Evolutionary conservation across 2,888 invertebrate genomes (phyloP), one percentile per base, ranked within the genome.

Genomic region (Papilio demoleus): DNA sequence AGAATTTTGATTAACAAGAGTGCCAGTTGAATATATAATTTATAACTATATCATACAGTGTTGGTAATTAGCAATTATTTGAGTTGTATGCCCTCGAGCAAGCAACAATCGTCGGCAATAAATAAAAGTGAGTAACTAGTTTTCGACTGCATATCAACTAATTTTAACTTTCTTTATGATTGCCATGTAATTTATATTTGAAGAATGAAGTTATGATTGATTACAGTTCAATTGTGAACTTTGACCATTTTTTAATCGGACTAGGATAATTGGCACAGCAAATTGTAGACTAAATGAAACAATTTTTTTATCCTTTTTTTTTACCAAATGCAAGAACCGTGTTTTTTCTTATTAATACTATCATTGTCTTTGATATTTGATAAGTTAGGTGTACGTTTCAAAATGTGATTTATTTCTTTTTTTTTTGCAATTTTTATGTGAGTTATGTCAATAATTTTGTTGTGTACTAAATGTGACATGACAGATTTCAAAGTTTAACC

Each of bases 111-210:
- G 19, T 45, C 45, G 9, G 42, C 42, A 17, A 42, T 42, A 42
- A 42, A 42, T 42, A 42, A 42, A 17, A 17, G 0, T 2, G n/a
- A n/a, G 45, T 45, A 45, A 45, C 45, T 45, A 19, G 45, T 45
- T 45, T 45, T 45, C 45, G 45, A 17, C 17, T 45, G 45, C 17
- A 1, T 19, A 17, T 38, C 38, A 17, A 45, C 45, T 19, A 19
- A 17, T 45, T 45, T 45, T 19, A 45, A 45, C 45, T 45, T 45
- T 45, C 45, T 45, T 45, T 17, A 45, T 19, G 38, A 45, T 45
- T 45, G 19, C 19, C 5, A 9, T 45, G 19, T 45, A 45, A 45
- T 45, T 45, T 38, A 45, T 17, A n/a, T 42, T 42, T 42, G 42
- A 40, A 40, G 40, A 42, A 42, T 42, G 42, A n/a, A 42, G n/a